These are phyloP conservation scores for Pseudomyrmex flavicornis DNA, from an alignment of 1,140 invertebrate genomes.

Conservation along the genomic window DNA sequence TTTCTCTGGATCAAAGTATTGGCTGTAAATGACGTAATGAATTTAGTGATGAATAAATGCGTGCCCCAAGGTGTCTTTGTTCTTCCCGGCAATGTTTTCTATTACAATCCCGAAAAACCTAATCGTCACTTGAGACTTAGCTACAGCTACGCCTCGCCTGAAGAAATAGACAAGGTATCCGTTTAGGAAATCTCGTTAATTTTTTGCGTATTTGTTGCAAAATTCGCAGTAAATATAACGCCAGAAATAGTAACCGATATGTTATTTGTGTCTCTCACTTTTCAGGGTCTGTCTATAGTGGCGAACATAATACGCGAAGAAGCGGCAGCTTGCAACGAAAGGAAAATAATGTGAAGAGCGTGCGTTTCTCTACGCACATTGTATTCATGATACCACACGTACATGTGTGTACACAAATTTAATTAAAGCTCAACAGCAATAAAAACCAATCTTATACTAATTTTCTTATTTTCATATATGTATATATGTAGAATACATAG, in stretches of 20 bases:
- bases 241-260: not conserved
- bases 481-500: too few species aligned
- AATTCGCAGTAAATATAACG: not conserved
- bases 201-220: not conserved
- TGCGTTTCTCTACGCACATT: too few species aligned
- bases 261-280: not conserved
- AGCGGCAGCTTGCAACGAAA: not conserved
- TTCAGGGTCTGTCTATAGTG: slow-evolving; percentile 48
- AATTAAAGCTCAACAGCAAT: too few species aligned
- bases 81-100: slow-evolving; percentile 86
- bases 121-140: slow-evolving; percentile 85
- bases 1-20: slow-evolving; percentile 87
- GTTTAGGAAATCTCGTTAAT: not conserved
- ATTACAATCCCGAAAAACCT: slow-evolving; percentile 77
- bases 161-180: slow-evolving; percentile 86
- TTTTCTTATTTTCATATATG: too few species aligned
- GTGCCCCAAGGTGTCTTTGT: slow-evolving; percentile 83
- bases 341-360: too few species aligned
- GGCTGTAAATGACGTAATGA: slow-evolving; percentile 82
- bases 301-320: slow-evolving; percentile 61
- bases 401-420: too few species aligned
- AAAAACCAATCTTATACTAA: too few species aligned
- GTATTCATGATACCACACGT: too few species aligned
- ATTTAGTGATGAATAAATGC: slow-evolving; percentile 85
- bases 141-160: slow-evolving; percentile 84